Evolutionary conservation across 2,113 vertebrate species (phyloP), one percentile per base, ranked within the genome.

Genomic region (Tetrao urogallus): DNA sequence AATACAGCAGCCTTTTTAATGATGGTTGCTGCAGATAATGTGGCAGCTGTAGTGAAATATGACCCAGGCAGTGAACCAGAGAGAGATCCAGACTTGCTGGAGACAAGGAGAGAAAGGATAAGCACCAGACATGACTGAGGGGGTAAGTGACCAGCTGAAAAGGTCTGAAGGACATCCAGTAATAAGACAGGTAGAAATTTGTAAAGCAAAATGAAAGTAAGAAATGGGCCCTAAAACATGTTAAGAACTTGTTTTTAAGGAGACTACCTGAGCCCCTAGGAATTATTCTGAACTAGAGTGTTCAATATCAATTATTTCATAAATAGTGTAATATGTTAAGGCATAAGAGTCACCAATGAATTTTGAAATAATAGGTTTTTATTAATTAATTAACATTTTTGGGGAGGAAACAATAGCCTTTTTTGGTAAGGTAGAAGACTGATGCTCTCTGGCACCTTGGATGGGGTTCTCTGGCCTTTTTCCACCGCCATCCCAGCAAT

Each of bases 31-130:
- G 61, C 48, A 91, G 89, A 84, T 93, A 94, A 88, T 86, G 87
- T 92, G 72, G 47, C n/a, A 63, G n/a, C 56, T 0, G 0, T 79
- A 86, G 89, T 92, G 91, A 92, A 91, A 89, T 87, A 61, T 24
- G 92, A 94, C 67, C 64, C 65, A 66, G 61, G 61, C 65, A 81
- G 45, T 78, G 95, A 96, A 95, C 61, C 79, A 92, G 76, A 75
- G 84, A 95, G 86, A 80, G 72, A 28, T 87, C 65, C 78, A 95
- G 89, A 92, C 90, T 91, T 88, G 34, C 60, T 82, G 93, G 89
- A 95, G 90, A 89, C 82, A 72, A 4, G 73, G 70, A 78, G 52
- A 82, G 48, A 82, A 84, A 17, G 45, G 32, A 45, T 67, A 64
- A 94, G 56, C 57, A 89, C 42, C 58, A 92, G 52, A 84, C 83